Evolutionary conservation across 2,113 vertebrate species (phyloP).

Genomic region (Dipodomys stephensi): DNA sequence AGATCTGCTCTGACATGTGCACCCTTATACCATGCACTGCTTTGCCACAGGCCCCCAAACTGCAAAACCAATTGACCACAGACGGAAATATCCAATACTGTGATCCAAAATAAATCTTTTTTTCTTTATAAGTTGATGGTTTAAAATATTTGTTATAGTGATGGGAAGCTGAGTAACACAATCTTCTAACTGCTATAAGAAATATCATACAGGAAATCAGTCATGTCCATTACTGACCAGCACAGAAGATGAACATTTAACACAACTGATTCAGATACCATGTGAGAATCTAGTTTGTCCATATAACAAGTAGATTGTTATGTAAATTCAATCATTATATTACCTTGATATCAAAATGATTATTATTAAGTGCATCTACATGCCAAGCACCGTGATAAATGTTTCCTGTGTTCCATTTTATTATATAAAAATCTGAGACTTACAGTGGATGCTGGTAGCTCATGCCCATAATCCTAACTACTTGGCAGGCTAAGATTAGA

Average conservation of each 20-base stretch:
- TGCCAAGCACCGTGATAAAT: neutral
- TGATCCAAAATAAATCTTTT: neutral
- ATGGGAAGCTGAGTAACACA: neutral
- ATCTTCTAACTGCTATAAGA: neutral
- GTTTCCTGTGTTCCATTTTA: neutral
- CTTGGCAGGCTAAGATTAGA: no score
- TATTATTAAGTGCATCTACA: neutral
- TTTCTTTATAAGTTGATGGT: no score
- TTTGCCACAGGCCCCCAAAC: neutral
- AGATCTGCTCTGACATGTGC: neutral
- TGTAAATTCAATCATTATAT: neutral
- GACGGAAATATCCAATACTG: neutral
- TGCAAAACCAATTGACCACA: neutral
- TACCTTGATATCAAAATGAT: neutral
- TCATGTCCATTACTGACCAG: neutral
- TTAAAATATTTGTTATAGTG: neutral
- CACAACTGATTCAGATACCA: neutral
- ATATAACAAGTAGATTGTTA: neutral
- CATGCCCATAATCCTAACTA: no score
- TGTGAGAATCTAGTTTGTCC: neutral
- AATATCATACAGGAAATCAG: neutral
- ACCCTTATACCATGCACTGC: neutral
- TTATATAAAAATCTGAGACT: neutral
- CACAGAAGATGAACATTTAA: neutral
- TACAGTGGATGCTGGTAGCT: neutral